These are phyloP conservation scores for Drosophila paracracens DNA, from an alignment of 2,888 invertebrate genomes.

Conservation along the genomic window DNA sequence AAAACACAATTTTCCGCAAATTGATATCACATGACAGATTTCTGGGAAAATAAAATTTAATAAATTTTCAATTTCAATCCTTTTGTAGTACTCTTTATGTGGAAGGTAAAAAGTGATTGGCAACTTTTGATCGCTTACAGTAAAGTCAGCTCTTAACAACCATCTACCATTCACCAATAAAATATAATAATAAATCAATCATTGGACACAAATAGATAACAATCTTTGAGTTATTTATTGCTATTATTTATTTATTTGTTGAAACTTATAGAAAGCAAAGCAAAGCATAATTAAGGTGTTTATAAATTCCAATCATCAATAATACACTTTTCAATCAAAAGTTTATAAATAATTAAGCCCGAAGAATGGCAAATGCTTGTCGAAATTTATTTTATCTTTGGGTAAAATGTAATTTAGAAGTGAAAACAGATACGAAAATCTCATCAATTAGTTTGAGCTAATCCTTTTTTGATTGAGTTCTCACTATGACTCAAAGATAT, in stretches of 20 bases:
- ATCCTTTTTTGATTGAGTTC: not conserved
- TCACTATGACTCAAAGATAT: not conserved
- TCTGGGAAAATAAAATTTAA: not conserved
- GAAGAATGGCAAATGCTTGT: not conserved
- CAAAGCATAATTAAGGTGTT: not conserved
- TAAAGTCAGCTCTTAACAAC: not conserved
- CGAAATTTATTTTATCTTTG: not conserved
- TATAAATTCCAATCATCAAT: not conserved
- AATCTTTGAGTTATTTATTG: not conserved
- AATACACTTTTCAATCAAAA: not conserved
- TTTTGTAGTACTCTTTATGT: not conserved
- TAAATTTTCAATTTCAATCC: not conserved
- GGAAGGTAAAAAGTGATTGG: not conserved
- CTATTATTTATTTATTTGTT: not conserved
- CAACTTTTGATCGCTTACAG: not conserved
- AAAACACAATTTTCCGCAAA: not conserved
- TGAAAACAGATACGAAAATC: slow-evolving; percentile 7
- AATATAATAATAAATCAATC: not conserved
- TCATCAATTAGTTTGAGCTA: slow-evolving; percentile 18
- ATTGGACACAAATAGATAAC: not conserved
- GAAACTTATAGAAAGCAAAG: not conserved
- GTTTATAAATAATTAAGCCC: not conserved
- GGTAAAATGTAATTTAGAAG: not conserved
- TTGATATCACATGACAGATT: too few species aligned
- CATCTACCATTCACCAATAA: not conserved